phyloP scores from a whole-genome alignment of 2,888 invertebrate species.

The Lacanobia wlatinum region DNA sequence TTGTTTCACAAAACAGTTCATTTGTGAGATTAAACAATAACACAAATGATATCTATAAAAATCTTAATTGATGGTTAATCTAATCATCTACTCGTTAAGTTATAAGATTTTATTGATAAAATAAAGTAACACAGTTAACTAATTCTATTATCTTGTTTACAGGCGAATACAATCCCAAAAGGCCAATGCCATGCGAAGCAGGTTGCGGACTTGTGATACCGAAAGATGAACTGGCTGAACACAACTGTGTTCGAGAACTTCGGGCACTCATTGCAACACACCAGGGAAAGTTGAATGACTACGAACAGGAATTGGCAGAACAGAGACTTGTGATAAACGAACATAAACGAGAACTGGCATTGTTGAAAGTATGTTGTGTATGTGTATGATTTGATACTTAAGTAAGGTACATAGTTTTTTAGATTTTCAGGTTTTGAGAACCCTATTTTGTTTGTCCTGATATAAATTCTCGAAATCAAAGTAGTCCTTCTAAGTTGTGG shows the following conservation, averaged over 20 bases:
- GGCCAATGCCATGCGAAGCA: constrained; percentile 97
- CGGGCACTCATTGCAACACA: constrained; percentile 96
- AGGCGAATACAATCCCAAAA: constrained; percentile 95
- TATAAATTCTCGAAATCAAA: not conserved
- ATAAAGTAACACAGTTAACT: constrained; percentile 12
- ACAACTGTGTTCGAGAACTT: constrained; percentile 98
- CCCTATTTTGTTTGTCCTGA: not conserved
- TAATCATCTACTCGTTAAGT: constrained; percentile 16
- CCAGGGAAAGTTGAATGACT: constrained; percentile 96
- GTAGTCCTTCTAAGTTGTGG: not conserved
- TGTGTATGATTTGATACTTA: not conserved
- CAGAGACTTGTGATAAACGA: constrained; percentile 97
- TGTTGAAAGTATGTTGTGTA: constrained; percentile 93
- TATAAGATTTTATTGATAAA: constrained; percentile 34
- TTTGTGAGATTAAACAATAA: not conserved
- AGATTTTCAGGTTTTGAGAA: not conserved
- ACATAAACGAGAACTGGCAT: constrained; percentile 96
- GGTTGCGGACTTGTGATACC: constrained; percentile 98
- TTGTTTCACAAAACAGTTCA: not conserved
- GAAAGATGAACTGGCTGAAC: constrained; percentile 98
- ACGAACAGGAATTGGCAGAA: constrained; percentile 96
- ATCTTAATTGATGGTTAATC: constrained; percentile 17
- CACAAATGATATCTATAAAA: not conserved
- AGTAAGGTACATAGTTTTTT: not conserved
- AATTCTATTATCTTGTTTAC: constrained; percentile 37